A percentile compares a stretch with the other conserved stretches of the same genome.
phyloP scores from a whole-genome alignment of 1,140 invertebrate genomes.

The Drosophila azteca region DNA sequence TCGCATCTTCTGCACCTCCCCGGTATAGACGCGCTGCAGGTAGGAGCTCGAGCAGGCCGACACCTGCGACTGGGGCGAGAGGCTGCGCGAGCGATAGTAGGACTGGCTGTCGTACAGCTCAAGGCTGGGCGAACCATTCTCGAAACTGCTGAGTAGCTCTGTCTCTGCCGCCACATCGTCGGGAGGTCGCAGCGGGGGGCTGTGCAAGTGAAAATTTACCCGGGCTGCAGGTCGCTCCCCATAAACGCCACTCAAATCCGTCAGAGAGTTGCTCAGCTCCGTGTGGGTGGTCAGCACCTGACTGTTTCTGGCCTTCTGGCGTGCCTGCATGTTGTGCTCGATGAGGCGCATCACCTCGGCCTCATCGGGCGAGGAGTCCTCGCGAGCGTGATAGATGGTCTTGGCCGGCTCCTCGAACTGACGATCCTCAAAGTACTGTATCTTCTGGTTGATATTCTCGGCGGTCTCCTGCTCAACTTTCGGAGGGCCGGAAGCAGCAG shows the following conservation, averaged over 20 bases:
- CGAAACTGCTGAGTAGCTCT: conserved; percentile 64
- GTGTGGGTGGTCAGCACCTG: conserved; percentile 49
- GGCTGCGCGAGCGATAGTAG: conserved; percentile 87
- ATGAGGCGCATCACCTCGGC: conserved; percentile 71
- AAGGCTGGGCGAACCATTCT: conserved; percentile 62
- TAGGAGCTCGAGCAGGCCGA: conserved; percentile 87
- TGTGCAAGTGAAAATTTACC: conserved; percentile 83
- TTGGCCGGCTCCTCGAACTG: conserved; percentile 84
- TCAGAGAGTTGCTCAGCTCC: conserved; percentile 86
- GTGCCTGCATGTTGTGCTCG: conserved; percentile 78
- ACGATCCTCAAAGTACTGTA: conserved; percentile 91
- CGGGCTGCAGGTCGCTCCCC: conserved; percentile 86
- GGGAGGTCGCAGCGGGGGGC: conserved; percentile 74
- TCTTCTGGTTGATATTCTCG: conserved; percentile 87
- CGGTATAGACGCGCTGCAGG: conserved; percentile 88
- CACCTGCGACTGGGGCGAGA: conserved; percentile 85
- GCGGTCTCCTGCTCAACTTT: conserved; percentile 26
- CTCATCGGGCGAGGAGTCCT: conserved; percentile 84
- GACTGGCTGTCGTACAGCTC: conserved; percentile 86
- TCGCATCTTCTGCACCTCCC: conserved; percentile 89
- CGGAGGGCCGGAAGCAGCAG: neutral
- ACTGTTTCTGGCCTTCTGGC: conserved; percentile 55
- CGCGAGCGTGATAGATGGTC: conserved; percentile 85
- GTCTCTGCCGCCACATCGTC: conserved; percentile 18
- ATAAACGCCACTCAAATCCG: conserved; percentile 91